These are phyloP conservation scores for Magallana angulata DNA, from an alignment of 1,140 invertebrate species.

Conservation along the genomic window DNA sequence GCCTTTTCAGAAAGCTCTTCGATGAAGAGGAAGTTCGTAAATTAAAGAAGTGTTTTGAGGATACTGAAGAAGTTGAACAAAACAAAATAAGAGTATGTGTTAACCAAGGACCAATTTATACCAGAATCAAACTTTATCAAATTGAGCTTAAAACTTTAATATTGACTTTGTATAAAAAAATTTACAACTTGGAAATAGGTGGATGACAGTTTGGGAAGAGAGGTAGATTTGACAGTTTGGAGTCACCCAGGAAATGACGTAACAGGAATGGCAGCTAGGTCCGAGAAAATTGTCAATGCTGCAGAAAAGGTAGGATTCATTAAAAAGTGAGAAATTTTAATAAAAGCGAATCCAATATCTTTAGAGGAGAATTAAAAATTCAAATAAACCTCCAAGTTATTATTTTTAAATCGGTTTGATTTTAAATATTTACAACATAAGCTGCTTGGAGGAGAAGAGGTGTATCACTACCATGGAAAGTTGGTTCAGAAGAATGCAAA, in stretches of 20 bases:
- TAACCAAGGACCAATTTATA: too few species aligned
- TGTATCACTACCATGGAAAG: constrained; percentile 56
- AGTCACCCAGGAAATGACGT: constrained; percentile 73
- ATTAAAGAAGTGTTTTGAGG: constrained; percentile 33
- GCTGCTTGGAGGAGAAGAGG: constrained; percentile 28
- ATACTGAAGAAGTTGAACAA: background rate
- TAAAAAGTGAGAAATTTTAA: too few species aligned
- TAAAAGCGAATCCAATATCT: too few species aligned
- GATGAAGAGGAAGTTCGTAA: constrained; percentile 5
- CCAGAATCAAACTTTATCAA: too few species aligned
- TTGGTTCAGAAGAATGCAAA: constrained; percentile 48
- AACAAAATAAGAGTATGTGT: background rate
- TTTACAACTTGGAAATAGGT: background rate
- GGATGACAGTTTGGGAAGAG: constrained; percentile 62
- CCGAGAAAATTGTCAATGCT: constrained; percentile 70
- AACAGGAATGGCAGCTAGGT: constrained; percentile 70
- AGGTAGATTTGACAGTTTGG: constrained; percentile 68
- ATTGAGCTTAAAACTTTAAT: too few species aligned
- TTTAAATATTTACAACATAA: background rate
- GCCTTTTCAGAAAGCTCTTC: background rate
- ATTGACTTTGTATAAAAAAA: background rate
- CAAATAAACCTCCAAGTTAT: too few species aligned
- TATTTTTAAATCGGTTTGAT: too few species aligned
- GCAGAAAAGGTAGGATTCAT: constrained; percentile 64
- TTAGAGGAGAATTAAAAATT: too few species aligned